Base-by-base conservation (phyloP, 2,797 vertebrate genomes). In the Gymnoscopelus braueri region DNA sequence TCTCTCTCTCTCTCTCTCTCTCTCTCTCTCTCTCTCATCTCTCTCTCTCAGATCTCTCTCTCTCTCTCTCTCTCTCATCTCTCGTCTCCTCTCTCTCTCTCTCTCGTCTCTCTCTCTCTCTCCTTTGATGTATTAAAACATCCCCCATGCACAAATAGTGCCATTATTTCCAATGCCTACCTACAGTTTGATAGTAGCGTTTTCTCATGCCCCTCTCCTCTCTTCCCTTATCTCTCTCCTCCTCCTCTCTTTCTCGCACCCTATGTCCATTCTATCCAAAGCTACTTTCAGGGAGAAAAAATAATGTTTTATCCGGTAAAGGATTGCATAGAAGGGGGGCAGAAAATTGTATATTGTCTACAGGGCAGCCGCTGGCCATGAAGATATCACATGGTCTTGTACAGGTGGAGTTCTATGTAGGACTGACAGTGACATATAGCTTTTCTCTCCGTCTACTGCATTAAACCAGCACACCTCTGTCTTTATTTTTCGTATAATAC, bases 81-180 rank as follows among this genome's bases (percentile, higher is more conserved):
- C 67, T 35, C 39, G 2, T 29, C 51, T 29, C 64, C 23, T 66
- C 35, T 56, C 54, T 58, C 65, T 49, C 54, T 24, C 32, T 61
- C 57, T 60, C 67, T 35, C 39, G 2, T 29, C 51, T 29, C 64
- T 56, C 15, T 49, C 54, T 49, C 19, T 92, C 79, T 90, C 78
- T 88, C 88, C 88, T 90, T 91, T 91, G 89, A 90, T 92, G 90
- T 91, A 90, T 87, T 87, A 89, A 91, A 91, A 91, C 88, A 91
- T 88, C 90, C 87, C 74, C 84, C 73, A 90, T 89, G 87, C 90
- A 92, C 91, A 91, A 91, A 90, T 87, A 90, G 83, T 78, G 72
- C 86, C 88, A 91, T 91, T 89, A 89, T 88, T 86, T 88, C 84
- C 86, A 72, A 85, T 84, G 79, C 78, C 87, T 90, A 86, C 87